Percentiles rank a stretch among this genome's conserved stretches.
Conservation (phyloP, 2,797 vertebrate species). For the Diceros bicornis region DNA sequence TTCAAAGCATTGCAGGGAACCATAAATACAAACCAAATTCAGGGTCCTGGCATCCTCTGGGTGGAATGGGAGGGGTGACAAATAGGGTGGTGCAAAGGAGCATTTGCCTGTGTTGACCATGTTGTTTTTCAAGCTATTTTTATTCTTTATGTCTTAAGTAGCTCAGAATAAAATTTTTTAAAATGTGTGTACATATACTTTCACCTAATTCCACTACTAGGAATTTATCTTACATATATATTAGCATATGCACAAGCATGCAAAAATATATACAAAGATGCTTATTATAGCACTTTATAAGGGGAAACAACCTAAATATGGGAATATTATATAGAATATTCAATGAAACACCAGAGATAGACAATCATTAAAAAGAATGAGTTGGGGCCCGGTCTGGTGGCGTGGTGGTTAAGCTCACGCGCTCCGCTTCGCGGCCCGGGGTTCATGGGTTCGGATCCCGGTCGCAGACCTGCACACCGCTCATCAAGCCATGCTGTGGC, state of each 20-base stretch:
- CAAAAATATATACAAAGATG: neutral
- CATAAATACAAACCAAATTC: neutral
- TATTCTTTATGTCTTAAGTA: neutral
- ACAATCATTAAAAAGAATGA: neutral
- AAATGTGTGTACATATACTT: neutral
- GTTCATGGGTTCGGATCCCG: no score
- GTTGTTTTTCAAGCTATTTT: neutral
- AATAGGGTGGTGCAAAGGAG: neutral
- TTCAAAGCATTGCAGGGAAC: neutral
- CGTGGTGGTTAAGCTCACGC: no score
- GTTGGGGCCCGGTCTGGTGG: neutral
- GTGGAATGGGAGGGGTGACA: neutral
- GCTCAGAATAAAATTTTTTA: neutral
- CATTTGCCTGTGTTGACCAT: neutral
- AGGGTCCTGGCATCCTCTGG: neutral
- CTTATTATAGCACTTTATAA: neutral
- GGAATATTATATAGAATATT: neutral
- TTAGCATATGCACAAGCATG: neutral
- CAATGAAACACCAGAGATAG: neutral
- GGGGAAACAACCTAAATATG: neutral
- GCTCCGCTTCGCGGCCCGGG: no score
- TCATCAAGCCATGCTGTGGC: no score
- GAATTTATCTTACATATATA: neutral
- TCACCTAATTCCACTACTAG: slow-evolving; percentile 46
- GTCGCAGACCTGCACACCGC: no score